Evolutionary conservation across 2,113 vertebrate genomes (phyloP), one percentile per base, ranked within the genome.

Genomic region (Orthonyx spaldingii): DNA sequence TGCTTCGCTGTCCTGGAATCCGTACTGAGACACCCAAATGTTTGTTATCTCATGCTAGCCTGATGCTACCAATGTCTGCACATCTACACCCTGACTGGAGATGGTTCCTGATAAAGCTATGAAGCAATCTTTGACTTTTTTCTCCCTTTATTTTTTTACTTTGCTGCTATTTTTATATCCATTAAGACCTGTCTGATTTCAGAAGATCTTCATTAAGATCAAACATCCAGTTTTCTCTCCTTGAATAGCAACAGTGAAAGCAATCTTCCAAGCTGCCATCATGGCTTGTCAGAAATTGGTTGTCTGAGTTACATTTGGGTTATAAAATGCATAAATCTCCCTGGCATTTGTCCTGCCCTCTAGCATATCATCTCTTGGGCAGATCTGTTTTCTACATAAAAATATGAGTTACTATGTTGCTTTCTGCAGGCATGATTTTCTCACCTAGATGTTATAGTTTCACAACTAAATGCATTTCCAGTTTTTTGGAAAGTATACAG

Each of bases 391-490:
- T 93, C 50, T 85, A 69, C 81, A 77, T 94, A 65, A 83, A 89
- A 87, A 33, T 35, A 55, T 83, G 39, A 35, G 61, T 91, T 93
- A 46, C 49, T 82, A 4, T 33, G 81, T 87, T 9, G 4, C 66
- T 82, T 90, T 95, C 78, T 87, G 52, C 74, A 95, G 35, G 84
- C 90, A 69, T 65, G 14, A 46, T 85, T 95, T 93, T 95, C 91
- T 94, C 74, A 88, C 94, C 78, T 75, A 61, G 63, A 35, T 90
- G 33, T 59, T 93, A 69, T 10, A 69, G 70, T 76, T 96, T 94
- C 81, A 79, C 57, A 87, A 35, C 63, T 85, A 96, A 94, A 87
- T 63, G 55, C 59, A 74, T 94, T 96, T 93, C 82, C 93, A 94
- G 24, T 39, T 79, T 94, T 79, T 89, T 93, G 81, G 91, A 93